These are phyloP conservation scores for Steatornis caripensis DNA, from an alignment of 2,113 vertebrate species.

Conservation along the genomic window DNA sequence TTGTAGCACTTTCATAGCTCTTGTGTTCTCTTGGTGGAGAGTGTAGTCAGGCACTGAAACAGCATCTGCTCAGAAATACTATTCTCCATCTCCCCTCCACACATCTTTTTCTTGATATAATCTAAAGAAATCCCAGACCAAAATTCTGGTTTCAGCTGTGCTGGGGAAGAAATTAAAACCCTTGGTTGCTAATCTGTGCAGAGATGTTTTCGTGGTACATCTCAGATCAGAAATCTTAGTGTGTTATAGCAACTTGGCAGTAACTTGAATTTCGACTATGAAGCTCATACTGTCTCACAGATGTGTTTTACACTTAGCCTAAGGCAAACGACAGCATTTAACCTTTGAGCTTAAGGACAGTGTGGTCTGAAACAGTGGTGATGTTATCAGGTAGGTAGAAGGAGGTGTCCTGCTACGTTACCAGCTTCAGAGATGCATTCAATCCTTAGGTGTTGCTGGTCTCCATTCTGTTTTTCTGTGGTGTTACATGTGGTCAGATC, in stretches of 20 bases:
- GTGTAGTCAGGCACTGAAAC: neutral
- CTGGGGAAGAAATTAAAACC: neutral
- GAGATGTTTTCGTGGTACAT: neutral
- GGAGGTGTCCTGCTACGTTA: rapidly evolving
- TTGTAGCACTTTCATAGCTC: neutral
- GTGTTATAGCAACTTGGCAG: neutral
- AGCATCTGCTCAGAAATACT: neutral
- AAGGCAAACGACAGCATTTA: neutral
- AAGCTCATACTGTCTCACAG: neutral
- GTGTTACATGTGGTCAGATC: neutral
- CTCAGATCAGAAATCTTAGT: neutral
- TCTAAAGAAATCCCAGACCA: neutral
- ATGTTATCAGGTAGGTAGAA: neutral
- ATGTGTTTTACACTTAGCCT: neutral
- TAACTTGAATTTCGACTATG: neutral
- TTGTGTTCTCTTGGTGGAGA: neutral
- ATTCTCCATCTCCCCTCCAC: neutral
- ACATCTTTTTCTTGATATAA: neutral
- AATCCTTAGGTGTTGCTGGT: neutral
- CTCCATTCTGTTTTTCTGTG: neutral
- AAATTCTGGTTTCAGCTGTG: neutral
- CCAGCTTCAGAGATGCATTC: neutral
- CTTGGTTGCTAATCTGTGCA: neutral
- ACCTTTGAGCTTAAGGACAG: neutral
- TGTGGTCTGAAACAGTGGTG: neutral